Percentiles rank a stretch among this genome's conserved stretches.
phyloP scores from a whole-genome alignment of 2,797 vertebrate species.

The Sciaenops ocellatus region DNA sequence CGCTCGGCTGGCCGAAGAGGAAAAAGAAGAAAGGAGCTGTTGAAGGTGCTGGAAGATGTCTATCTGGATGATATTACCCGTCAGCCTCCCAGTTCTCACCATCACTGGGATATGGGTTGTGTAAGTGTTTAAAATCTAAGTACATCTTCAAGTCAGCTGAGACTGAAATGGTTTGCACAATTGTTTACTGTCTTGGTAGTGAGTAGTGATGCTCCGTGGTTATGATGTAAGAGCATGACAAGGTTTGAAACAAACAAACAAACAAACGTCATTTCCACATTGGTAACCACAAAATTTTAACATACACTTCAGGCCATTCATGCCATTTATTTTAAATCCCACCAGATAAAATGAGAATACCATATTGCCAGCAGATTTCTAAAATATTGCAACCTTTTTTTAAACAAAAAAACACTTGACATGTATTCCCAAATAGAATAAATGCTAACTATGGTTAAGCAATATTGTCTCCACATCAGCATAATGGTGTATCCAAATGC shows the following conservation, averaged over 20 bases:
- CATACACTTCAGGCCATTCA: neutral
- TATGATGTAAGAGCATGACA: neutral
- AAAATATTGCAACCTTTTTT: neutral
- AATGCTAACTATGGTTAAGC: neutral
- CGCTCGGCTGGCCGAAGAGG: slow-evolving; percentile 83
- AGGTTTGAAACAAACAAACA: neutral
- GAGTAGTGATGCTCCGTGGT: neutral
- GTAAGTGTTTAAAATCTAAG: slow-evolving; percentile 82
- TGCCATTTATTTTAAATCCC: neutral
- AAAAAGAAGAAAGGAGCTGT: slow-evolving; percentile 78
- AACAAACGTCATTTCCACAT: neutral
- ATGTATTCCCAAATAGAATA: neutral
- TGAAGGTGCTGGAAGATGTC: slow-evolving; percentile 84
- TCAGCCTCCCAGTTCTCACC: slow-evolving; percentile 90
- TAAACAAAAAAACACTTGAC: neutral
- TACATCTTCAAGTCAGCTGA: neutral
- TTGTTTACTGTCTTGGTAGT: neutral
- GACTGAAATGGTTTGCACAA: neutral
- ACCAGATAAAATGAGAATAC: neutral
- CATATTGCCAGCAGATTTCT: neutral
- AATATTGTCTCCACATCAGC: neutral
- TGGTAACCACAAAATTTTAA: neutral
- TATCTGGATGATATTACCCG: slow-evolving; percentile 90
- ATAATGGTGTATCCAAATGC: neutral
- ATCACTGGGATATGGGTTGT: slow-evolving; percentile 95